These are phyloP conservation scores for Hyperopisus bebe DNA, from an alignment of 2,113 vertebrate species.

Conservation along the genomic window DNA sequence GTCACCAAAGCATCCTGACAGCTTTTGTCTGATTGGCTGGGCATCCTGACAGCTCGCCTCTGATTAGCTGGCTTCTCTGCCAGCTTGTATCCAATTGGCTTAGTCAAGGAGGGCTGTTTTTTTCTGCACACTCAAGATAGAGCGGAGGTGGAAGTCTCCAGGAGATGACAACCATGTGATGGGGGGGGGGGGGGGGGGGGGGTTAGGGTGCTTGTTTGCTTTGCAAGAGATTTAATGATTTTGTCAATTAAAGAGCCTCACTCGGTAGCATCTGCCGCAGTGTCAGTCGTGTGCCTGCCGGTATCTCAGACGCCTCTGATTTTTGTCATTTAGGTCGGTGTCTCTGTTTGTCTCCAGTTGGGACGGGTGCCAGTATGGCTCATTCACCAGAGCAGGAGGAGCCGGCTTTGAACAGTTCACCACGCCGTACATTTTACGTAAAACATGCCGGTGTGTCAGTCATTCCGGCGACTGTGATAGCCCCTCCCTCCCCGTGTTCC, in stretches of 20 bases:
- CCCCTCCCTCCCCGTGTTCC: neutral
- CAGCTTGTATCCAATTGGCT: constrained; percentile 1
- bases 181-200: neutral
- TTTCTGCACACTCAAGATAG: neutral
- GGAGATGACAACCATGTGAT: constrained; percentile 3
- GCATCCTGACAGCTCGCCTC: neutral
- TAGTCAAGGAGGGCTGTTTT: neutral
- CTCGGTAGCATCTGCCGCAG: neutral
- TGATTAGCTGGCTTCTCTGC: neutral
- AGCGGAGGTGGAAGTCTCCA: neutral
- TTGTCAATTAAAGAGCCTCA: neutral
- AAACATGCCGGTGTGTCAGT: neutral
- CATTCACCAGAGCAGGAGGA: neutral
- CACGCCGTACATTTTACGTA: neutral
- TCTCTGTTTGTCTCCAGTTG: neutral
- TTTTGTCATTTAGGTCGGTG: neutral
- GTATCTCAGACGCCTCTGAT: neutral
- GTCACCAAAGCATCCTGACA: constrained; percentile 46
- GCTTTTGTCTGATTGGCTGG: neutral
- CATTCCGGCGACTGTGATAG: neutral
- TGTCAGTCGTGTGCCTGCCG: neutral
- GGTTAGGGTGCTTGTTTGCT: neutral
- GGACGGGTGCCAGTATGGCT: neutral
- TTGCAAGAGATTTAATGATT: neutral
- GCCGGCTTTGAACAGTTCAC: neutral